phyloP scores from a whole-genome alignment of 2,888 invertebrate genomes.

The Apoda limacodes region DNA sequence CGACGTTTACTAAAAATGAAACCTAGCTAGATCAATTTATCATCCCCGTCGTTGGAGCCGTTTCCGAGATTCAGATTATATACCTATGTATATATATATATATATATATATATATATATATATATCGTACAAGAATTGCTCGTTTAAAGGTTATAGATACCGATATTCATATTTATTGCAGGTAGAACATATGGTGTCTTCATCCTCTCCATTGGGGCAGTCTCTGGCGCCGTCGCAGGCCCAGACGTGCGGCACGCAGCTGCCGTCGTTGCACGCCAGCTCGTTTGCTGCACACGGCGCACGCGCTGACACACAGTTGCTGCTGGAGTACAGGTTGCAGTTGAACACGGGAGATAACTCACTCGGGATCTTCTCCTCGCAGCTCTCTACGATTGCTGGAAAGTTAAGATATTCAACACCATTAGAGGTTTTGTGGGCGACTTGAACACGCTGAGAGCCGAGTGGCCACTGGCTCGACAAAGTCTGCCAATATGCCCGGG shows the following conservation, averaged over 20 bases:
- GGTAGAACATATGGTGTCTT: slow-evolving; percentile 56
- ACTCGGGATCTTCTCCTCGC: slow-evolving; percentile 70
- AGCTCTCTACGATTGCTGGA: slow-evolving; percentile 72
- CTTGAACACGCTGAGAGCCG: too few species aligned
- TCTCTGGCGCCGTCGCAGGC: slow-evolving; percentile 73
- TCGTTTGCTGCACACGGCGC: slow-evolving; percentile 66
- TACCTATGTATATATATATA: too few species aligned
- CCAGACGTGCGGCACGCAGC: slow-evolving; percentile 73
- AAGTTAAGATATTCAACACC: slow-evolving; percentile 13
- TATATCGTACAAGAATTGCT: too few species aligned
- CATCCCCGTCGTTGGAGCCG: too few species aligned
- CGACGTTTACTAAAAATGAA: too few species aligned
- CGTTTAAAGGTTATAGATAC: too few species aligned
- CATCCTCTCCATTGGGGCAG: slow-evolving; percentile 74
- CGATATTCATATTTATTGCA: slow-evolving; percentile 47
- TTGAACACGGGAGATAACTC: slow-evolving; percentile 69
- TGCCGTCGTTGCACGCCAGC: slow-evolving; percentile 67
- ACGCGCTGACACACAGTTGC: slow-evolving; percentile 64
- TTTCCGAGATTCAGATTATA: too few species aligned
- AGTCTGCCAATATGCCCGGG: too few species aligned
- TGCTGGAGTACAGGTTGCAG: slow-evolving; percentile 71
- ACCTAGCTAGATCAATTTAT: too few species aligned
- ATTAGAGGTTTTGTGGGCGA: too few species aligned
- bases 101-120: too few species aligned
- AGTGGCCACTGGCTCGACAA: too few species aligned